Conservation (phyloP, 92 coral and sea anemone species). For the Ricordea florida region DNA sequence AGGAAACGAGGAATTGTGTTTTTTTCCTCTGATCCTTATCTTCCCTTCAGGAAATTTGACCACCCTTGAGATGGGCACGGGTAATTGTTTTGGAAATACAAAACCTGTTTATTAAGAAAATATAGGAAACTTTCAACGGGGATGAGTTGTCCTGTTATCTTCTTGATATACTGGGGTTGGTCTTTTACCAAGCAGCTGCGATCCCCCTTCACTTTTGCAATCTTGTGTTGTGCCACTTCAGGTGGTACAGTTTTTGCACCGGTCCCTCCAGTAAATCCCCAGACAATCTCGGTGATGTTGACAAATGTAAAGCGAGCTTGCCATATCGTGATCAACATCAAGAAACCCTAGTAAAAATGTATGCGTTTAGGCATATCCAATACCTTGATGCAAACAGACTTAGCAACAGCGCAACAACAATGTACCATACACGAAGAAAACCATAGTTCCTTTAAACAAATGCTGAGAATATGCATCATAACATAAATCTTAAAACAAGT, state of each 20-base stretch:
- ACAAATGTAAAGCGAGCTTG: neutral
- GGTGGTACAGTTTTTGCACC: constrained; percentile 18
- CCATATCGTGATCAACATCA: neutral
- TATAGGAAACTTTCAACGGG: neutral
- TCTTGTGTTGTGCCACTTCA: constrained; percentile 17
- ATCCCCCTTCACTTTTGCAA: constrained; percentile 3
- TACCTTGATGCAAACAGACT: neutral
- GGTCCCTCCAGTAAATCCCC: constrained; percentile 29
- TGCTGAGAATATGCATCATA: too few species aligned
- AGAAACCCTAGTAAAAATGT: neutral
- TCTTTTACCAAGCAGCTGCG: constrained; percentile 9
- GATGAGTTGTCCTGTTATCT: neutral
- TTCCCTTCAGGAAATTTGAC: neutral
- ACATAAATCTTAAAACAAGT: too few species aligned
- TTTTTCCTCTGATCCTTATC: neutral
- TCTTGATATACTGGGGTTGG: constrained; percentile 13
- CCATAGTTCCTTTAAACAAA: neutral
- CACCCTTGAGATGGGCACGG: constrained; percentile 4
- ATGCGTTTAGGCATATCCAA: neutral
- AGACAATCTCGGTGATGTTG: neutral
- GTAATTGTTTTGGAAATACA: constrained; percentile 2
- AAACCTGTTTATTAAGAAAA: neutral
- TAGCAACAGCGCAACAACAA: neutral
- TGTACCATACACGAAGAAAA: neutral
- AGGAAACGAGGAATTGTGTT: constrained; percentile 1